Percentiles rank a stretch among this genome's conserved stretches.
Conservation (phyloP, 2,113 vertebrate genomes). For the Hippocampus guttulatus region DNA sequence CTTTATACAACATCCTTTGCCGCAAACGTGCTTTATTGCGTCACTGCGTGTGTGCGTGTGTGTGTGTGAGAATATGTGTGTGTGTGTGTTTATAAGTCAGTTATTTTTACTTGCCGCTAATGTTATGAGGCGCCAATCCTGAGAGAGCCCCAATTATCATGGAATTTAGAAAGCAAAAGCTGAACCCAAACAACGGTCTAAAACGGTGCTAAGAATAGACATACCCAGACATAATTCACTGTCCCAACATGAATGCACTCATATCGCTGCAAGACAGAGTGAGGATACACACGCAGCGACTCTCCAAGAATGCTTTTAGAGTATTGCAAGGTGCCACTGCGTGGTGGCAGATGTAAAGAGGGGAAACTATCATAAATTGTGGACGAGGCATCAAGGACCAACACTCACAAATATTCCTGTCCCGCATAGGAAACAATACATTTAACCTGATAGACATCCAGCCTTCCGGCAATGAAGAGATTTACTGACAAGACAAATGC, state of each 20-base stretch:
- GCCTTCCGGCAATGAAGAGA: neutral
- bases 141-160: slow-evolving; percentile 70
- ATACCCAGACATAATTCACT: slow-evolving; percentile 61
- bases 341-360: slow-evolving; percentile 55
- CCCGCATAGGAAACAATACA: slow-evolving; percentile 3
- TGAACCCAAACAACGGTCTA: slow-evolving; percentile 60
- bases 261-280: slow-evolving; percentile 45
- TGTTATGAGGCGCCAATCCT: slow-evolving; percentile 61
- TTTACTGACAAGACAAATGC: neutral
- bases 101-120: slow-evolving; percentile 65
- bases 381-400: slow-evolving; percentile 21
- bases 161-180: slow-evolving; percentile 75
- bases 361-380: slow-evolving; percentile 62
- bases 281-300: slow-evolving; percentile 25
- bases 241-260: slow-evolving; percentile 41
- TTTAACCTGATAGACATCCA: slow-evolving; percentile 17
- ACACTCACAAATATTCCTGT: slow-evolving; percentile 30
- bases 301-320: slow-evolving; percentile 70
- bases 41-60: slow-evolving; percentile 10
- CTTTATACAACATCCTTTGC: neutral
- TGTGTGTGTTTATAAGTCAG: slow-evolving; percentile 30
- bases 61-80: neutral
- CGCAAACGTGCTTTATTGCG: neutral
- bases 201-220: slow-evolving; percentile 62
- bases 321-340: slow-evolving; percentile 28